Evolutionary conservation across 2,797 vertebrate species (phyloP), one percentile per base, ranked within the genome.

Genomic region (Sternarchorhynchus goeldii): DNA sequence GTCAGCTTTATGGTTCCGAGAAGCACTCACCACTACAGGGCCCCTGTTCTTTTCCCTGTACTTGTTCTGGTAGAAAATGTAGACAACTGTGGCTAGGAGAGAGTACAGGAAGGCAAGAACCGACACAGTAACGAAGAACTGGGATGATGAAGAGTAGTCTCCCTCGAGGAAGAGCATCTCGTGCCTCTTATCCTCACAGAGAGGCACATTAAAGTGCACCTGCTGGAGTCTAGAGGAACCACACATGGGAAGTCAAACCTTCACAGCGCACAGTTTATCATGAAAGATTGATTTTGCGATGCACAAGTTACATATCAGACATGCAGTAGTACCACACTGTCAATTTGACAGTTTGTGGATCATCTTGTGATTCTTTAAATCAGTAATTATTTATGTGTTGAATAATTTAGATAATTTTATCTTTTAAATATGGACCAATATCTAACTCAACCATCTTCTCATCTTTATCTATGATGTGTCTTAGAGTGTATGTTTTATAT

Each of bases 21-120:
- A 62, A 39, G 75, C 64, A 96, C 96, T 96, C 92, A 99, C 98
- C 92, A 97, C 93, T 65, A 97, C 89, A 8, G 98, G 98, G 2
- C 98, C 98, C 80, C 97, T 93, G 93, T 99, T 99, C 92, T 98
- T 96, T 86, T 96, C 96, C 78, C 96, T 92, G 87, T 99, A 99
- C 88, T 97, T 98, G 89, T 99, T 97, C 92, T 99, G 97, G 91
- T 96, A 99, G 92, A 98, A 99, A 85, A 99, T 95, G 81, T 99
- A 99, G 84, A 99, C 95, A 3, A 99, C 89, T 0, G 97, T 98
- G 76, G 98, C 98, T 21, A 97, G 92, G 87, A 98, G 90, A 0
- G 98, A 99, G 90, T 99, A 99, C 39, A 99, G 92, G 90, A 99
- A 98, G 56, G 97, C 95, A 0, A 98, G 95, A 87, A 99, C 97